These are phyloP conservation scores for Uria lomvia DNA, from an alignment of 2,113 vertebrate species.

Conservation along the genomic window DNA sequence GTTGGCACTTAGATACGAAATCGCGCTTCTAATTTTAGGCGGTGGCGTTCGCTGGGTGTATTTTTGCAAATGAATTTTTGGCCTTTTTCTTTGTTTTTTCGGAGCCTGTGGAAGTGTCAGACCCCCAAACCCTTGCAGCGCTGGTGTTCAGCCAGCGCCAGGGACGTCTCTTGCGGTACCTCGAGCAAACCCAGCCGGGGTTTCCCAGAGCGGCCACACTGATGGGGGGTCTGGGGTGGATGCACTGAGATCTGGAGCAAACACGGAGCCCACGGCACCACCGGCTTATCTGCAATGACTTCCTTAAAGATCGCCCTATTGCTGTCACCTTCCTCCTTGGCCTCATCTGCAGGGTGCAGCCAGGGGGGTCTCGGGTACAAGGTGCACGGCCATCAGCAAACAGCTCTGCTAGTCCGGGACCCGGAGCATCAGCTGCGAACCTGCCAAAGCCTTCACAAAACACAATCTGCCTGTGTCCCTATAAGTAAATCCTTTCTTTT, in stretches of 20 bases:
- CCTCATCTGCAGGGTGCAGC: rapidly evolving
- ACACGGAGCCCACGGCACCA: neutral
- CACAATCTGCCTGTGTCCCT: neutral
- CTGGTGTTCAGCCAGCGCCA: neutral
- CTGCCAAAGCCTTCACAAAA: neutral
- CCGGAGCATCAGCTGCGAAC: neutral
- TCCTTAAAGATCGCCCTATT: neutral
- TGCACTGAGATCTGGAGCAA: neutral
- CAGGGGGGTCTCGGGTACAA: rapidly evolving
- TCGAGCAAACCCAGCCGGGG: neutral
- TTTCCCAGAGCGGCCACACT: rapidly evolving
- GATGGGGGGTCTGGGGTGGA: neutral
- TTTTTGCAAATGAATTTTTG: neutral
- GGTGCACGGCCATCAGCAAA: neutral
- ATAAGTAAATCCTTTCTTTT: neutral
- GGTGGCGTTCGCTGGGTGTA: neutral
- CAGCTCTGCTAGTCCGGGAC: neutral
- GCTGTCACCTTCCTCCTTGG: neutral
- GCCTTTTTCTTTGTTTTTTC: neutral
- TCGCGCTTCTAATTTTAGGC: neutral
- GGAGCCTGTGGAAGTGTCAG: neutral
- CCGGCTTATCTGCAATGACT: neutral
- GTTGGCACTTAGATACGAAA: neutral
- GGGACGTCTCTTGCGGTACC: rapidly evolving
- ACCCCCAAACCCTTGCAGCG: neutral